Evolutionary conservation across 2,888 invertebrate species (phyloP).

Genomic region (Molorchus minor): DNA sequence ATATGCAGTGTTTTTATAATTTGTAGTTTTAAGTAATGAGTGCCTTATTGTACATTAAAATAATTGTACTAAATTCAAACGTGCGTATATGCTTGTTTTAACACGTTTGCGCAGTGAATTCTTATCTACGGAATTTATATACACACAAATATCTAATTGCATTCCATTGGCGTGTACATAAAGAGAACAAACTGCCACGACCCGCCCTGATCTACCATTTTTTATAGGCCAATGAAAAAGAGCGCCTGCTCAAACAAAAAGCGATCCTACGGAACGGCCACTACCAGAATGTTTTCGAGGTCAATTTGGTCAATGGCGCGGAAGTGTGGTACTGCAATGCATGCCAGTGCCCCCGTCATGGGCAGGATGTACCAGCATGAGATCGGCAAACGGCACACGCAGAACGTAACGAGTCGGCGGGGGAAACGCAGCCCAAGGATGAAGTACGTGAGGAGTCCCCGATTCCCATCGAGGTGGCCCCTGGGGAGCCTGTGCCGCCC

Average conservation of each 20-base stretch:
- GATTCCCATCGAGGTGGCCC: conserved; percentile 60
- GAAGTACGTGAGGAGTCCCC: conserved; percentile 33
- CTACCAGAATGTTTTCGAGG: conserved; percentile 58
- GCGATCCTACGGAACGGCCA: conserved; percentile 55
- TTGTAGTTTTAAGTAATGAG: too few species aligned
- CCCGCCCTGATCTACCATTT: conserved; percentile 23
- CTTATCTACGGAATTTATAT: too few species aligned
- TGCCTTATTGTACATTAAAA: too few species aligned
- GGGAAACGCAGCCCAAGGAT: conserved; percentile 22
- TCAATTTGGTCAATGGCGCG: conserved; percentile 53
- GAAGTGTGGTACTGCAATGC: conserved; percentile 60
- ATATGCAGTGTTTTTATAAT: too few species aligned
- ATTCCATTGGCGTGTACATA: too few species aligned
- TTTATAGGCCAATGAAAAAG: conserved; percentile 57
- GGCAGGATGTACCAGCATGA: conserved; percentile 61
- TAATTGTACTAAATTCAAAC: too few species aligned
- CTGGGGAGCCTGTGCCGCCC: conserved; percentile 76
- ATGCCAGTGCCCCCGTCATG: conserved; percentile 60
- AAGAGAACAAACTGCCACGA: too few species aligned
- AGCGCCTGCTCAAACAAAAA: conserved; percentile 55
- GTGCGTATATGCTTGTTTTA: too few species aligned
- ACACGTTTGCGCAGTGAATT: too few species aligned
- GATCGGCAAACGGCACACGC: conserved; percentile 57
- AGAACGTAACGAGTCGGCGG: conserved; percentile 39
- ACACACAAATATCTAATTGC: not conserved